A percentile compares a stretch with the other conserved stretches of the same genome.
These are phyloP conservation scores for Thalpophila matura DNA, from an alignment of 2,888 invertebrate genomes.

Conservation along the genomic window DNA sequence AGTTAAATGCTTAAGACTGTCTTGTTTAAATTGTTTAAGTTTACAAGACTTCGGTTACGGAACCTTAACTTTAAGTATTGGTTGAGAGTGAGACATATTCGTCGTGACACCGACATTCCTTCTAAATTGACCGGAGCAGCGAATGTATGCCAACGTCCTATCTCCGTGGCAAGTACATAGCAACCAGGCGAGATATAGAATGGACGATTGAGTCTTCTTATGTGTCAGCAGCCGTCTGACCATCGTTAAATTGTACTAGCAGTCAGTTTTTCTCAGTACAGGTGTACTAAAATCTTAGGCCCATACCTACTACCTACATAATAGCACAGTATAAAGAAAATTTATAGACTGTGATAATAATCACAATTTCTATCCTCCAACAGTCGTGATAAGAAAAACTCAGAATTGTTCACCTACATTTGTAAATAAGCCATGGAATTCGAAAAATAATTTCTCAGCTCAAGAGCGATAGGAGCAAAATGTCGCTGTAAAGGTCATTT, in stretches of 20 bases:
- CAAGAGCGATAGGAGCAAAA: constrained; percentile 54
- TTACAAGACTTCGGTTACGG: constrained; percentile 20
- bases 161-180: constrained; percentile 42
- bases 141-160: constrained; percentile 52
- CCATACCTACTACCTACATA: too few species aligned
- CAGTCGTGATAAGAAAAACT: not conserved
- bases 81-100: constrained; percentile 26
- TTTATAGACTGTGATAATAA: too few species aligned
- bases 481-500: constrained; percentile 63
- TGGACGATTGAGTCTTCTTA: constrained; percentile 30
- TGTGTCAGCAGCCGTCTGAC: constrained; percentile 34
- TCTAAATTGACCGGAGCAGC: constrained; percentile 44
- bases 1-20: constrained; percentile 9
- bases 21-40: constrained; percentile 23
- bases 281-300: constrained; percentile 12
- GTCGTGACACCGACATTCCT: constrained; percentile 26
- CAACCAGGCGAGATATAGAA: constrained; percentile 49
- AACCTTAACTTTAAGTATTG: constrained; percentile 40
- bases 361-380: not conserved
- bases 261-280: constrained; percentile 4
- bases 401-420: constrained; percentile 14
- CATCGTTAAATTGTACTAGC: constrained; percentile 25
- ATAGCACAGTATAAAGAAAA: too few species aligned
- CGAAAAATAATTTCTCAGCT: constrained; percentile 46
- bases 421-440: constrained; percentile 31